Evolutionary conservation across 1,140 invertebrate species (phyloP), one percentile per base, ranked within the genome.

Genomic region (Drosophila nigrodunni): DNA sequence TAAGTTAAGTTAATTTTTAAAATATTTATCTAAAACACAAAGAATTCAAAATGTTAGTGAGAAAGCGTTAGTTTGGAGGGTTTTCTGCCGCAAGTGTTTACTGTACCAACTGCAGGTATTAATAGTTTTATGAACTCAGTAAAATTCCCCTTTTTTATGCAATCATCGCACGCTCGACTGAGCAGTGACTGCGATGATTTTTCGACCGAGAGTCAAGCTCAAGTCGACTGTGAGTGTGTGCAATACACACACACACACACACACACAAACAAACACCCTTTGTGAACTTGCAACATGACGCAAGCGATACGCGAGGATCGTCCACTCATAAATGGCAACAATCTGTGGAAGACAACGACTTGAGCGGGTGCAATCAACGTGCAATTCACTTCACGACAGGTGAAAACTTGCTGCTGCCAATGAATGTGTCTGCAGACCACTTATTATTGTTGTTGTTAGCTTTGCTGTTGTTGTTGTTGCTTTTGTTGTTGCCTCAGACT

Each of bases 351-450:
- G 60, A 37, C 39, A 44, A 41, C 35, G 37, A 57, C 35, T 55
- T 18, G 37, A 15, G 35, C 70, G 83, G 83, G 73, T 83, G 85
- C 83, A 89, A 89, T 88, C 83, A 89, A 67, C 83, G 85, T 65
- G 78, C 25, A 30, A 30, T 80, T 87, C 58, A 35, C 66, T 62
- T 49, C 83, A 74, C 80, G 85, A 89, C 83, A 88, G 83, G 80
- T 88, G 83, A 83, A 87, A 89, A 80, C 70, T 89, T 83, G 70
- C 78, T 74, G 83, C 71, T 67, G 80, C 83, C 83, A 87, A 87
- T 88, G 83, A 83, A 74, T 88, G 73, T 58, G 41, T 41, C 30
- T 39, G 55, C 7, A 18, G 64, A 44, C 61, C 69, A 39, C 13
- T 54, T 57, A 37, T 47, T 50, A 49, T 59, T 34, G 15, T 39